A percentile compares a stretch with the other conserved stretches of the same genome.
Evolutionary conservation across 2,113 vertebrate species (phyloP).

Genomic region (Circaetus cinerascens): DNA sequence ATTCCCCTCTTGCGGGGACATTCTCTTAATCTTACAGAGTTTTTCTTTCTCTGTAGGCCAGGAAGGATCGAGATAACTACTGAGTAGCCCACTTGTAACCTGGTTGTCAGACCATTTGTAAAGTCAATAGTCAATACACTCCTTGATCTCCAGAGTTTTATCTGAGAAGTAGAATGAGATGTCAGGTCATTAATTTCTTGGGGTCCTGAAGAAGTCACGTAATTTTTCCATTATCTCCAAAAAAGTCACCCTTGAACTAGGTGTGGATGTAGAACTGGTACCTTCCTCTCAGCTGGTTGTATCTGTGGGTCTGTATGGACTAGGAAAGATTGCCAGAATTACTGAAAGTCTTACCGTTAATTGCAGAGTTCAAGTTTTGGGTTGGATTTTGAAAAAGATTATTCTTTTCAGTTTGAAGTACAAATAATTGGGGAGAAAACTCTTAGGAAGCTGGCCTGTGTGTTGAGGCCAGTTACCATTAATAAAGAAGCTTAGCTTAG

Average conservation of each 20-base stretch:
- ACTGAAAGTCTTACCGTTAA: not conserved
- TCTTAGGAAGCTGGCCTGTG: not conserved
- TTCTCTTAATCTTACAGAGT: not conserved
- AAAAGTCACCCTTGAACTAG: not conserved
- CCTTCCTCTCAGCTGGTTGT: not conserved
- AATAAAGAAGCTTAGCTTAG: not conserved
- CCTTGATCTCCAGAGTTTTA: not conserved
- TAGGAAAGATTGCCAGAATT: not conserved
- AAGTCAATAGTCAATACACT: not conserved
- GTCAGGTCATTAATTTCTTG: not conserved
- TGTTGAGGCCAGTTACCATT: not conserved
- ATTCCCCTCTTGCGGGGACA: not conserved
- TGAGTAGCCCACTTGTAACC: not conserved
- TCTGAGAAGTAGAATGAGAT: not conserved
- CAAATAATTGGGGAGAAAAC: not conserved
- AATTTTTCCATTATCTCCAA: not conserved
- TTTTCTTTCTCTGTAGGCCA: not conserved
- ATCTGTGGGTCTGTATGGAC: not conserved
- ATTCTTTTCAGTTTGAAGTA: not conserved
- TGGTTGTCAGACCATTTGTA: not conserved
- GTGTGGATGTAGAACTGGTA: not conserved
- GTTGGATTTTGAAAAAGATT: not conserved
- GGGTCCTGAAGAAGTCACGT: not conserved
- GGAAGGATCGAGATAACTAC: not conserved
- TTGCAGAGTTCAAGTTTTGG: not conserved